These are phyloP conservation scores for Enteromius paludinosus DNA, from an alignment of 2,797 vertebrate genomes.

Conservation along the genomic window DNA sequence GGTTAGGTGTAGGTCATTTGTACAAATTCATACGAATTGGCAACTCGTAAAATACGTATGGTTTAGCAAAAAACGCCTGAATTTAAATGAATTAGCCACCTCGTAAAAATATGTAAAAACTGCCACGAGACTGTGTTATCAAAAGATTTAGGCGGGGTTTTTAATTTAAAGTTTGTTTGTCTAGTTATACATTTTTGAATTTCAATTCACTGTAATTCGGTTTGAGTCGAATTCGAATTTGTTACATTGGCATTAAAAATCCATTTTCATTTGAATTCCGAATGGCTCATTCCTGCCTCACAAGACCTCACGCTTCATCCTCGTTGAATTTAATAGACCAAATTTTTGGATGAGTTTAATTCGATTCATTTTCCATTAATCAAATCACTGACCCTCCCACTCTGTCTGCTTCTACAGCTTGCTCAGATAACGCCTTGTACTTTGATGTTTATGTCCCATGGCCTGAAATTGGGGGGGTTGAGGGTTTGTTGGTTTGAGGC, in stretches of 20 bases:
- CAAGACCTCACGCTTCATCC: not conserved
- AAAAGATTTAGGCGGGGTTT: not conserved
- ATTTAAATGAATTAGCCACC: too few species aligned
- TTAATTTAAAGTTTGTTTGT: not conserved
- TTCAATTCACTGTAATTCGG: not conserved
- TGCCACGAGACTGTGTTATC: not conserved
- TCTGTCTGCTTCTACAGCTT: constrained; percentile 37
- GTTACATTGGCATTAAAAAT: not conserved
- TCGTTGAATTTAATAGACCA: not conserved
- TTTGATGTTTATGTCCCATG: constrained; percentile 48
- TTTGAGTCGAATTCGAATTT: not conserved
- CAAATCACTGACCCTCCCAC: not conserved
- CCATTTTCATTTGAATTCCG: not conserved
- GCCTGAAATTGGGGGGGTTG: not conserved
- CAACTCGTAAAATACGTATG: too few species aligned
- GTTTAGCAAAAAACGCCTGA: too few species aligned
- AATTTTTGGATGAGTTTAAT: constrained; percentile 9
- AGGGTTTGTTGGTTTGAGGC: constrained; percentile 70
- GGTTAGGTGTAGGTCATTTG: too few species aligned
- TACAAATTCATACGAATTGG: too few species aligned
- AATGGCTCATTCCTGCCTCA: not conserved
- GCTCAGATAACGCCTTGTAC: constrained; percentile 17
- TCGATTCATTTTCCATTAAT: not conserved
- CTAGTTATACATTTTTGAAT: not conserved
- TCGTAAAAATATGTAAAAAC: too few species aligned